Conservation (phyloP, 2,888 invertebrate species). For the Sarcophaga carnaria region DNA sequence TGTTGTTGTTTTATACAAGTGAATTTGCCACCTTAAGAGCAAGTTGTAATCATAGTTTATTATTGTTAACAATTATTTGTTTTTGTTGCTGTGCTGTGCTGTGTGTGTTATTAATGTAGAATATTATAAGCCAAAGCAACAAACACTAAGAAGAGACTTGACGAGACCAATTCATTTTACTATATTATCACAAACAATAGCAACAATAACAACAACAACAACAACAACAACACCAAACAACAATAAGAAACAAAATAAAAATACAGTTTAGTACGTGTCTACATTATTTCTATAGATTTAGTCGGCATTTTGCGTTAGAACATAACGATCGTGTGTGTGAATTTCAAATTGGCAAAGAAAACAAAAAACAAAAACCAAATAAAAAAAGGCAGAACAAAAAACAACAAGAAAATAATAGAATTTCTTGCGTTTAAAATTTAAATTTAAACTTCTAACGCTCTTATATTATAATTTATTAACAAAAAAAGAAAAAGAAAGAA, state of each 20-base stretch:
- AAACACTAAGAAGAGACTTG: conserved; percentile 1
- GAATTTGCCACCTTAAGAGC: conserved; percentile 38
- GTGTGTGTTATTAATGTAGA: not conserved
- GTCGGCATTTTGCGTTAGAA: conserved; percentile 78
- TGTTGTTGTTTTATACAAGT: too few relatives aligned
- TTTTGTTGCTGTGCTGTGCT: conserved; percentile 48
- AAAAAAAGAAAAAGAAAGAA: not conserved
- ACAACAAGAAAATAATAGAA: conserved; percentile 1
- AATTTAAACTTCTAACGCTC: too few relatives aligned
- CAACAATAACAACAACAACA: conserved; percentile 26
- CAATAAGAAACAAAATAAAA: conserved; percentile 51
- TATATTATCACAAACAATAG: conserved; percentile 50
- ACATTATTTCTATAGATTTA: conserved; percentile 79
- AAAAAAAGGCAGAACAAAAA: not conserved
- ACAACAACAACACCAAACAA: conserved; percentile 31
- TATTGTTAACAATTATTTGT: conserved; percentile 52
- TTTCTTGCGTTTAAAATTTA: not conserved
- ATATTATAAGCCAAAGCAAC: conserved; percentile 48
- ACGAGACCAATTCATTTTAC: conserved; percentile 49
- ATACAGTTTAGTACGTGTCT: conserved; percentile 78
- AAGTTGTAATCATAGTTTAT: conserved; percentile 46
- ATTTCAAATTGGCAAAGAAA: conserved; percentile 3
- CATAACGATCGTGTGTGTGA: conserved; percentile 57
- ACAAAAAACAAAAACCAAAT: not conserved
- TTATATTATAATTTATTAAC: not conserved